Evolutionary conservation across 2,113 vertebrate genomes (phyloP).

Genomic region (Passer montanus): DNA sequence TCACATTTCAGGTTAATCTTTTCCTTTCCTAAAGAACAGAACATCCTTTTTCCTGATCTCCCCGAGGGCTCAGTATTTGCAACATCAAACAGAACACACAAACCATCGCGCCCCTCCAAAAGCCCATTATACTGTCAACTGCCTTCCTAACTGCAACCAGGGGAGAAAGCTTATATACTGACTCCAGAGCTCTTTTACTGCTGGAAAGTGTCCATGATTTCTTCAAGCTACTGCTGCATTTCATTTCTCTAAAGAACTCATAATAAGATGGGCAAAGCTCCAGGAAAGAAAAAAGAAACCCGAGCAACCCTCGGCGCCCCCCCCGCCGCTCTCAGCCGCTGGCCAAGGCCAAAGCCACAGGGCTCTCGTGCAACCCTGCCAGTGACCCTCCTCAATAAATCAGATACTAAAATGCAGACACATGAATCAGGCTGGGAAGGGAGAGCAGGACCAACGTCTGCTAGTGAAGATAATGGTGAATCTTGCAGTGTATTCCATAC

Average conservation of each 20-base stretch:
- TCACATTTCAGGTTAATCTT: slow-evolving; percentile 80
- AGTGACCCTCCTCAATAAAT: slow-evolving; percentile 24
- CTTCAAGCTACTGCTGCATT: slow-evolving; percentile 72
- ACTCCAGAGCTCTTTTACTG: slow-evolving; percentile 63
- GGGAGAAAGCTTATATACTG: slow-evolving; percentile 72
- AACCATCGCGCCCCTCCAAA: slow-evolving; percentile 71
- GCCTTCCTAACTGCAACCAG: slow-evolving; percentile 73
- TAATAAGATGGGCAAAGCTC: slow-evolving; percentile 70
- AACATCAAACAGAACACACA: slow-evolving; percentile 80
- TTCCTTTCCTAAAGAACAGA: slow-evolving; percentile 77
- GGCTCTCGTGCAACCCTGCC: not conserved
- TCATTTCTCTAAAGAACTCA: slow-evolving; percentile 75
- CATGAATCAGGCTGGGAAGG: not conserved
- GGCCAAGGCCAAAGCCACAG: slow-evolving; percentile 8
- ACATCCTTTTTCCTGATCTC: slow-evolving; percentile 73
- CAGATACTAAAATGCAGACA: slow-evolving; percentile 14
- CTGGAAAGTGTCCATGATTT: slow-evolving; percentile 72
- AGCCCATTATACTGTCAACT: slow-evolving; percentile 76
- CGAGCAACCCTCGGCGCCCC: not conserved
- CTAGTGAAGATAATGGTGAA: not conserved
- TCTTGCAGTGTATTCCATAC: not conserved
- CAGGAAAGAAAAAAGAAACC: slow-evolving; percentile 54
- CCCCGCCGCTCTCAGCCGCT: not conserved
- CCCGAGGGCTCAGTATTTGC: slow-evolving; percentile 72
- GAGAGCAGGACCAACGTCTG: not conserved